A percentile compares a stretch with the other conserved stretches of the same genome.
These are phyloP conservation scores for Akabosia matsudoensis DNA, from an alignment of 1,140 invertebrate species.

Conservation along the genomic window DNA sequence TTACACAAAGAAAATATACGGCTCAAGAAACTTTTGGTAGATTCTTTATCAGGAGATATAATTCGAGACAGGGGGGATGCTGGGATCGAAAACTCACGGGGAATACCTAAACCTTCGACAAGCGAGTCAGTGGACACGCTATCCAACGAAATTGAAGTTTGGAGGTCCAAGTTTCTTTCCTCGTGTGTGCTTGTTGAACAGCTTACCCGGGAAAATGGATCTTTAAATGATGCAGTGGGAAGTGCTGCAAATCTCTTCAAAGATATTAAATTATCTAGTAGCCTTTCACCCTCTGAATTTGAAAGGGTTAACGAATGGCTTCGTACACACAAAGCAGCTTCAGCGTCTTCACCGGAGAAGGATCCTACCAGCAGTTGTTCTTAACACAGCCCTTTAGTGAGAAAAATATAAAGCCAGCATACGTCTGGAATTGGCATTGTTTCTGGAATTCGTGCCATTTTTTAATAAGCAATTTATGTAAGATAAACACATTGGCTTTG, in stretches of 20 bases:
- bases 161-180: conserved; percentile 46
- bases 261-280: conserved; percentile 37
- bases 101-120: background rate
- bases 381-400: too few species aligned
- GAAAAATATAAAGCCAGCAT: too few species aligned
- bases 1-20: conserved; percentile 40
- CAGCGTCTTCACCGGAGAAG: background rate
- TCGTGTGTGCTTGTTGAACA: conserved; percentile 46
- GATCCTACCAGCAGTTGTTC: too few species aligned
- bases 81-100: background rate
- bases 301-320: conserved; percentile 39
- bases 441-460: background rate
- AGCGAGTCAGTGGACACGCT: conserved; percentile 43
- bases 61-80: background rate
- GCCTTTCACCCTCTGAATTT: conserved; percentile 32
- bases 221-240: conserved; percentile 16
- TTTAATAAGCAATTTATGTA: background rate
- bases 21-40: conserved; percentile 43
- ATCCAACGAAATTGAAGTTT: conserved; percentile 44
- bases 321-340: background rate
- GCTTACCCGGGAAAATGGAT: conserved; percentile 41
- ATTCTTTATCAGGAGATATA: conserved; percentile 38
- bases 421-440: background rate
- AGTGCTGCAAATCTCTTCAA: conserved; percentile 37
- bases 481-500: too few species aligned